phyloP scores from a whole-genome alignment of 2,797 vertebrate species.

The Ptychadena robeensis region DNA sequence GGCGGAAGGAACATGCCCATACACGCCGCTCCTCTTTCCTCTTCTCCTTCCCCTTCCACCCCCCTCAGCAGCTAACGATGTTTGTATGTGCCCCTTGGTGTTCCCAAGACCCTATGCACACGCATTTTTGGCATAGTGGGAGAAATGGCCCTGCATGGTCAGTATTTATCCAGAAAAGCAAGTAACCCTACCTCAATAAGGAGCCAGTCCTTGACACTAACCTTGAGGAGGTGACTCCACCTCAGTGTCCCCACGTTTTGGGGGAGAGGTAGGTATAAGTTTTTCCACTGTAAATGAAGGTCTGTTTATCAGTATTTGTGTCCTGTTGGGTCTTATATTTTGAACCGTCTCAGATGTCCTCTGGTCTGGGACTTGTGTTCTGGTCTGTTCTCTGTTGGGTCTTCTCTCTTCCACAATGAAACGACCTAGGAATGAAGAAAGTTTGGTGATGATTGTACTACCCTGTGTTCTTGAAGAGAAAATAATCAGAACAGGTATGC shows the following conservation, averaged over 20 bases:
- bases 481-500: background rate
- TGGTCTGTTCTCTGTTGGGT: constrained; percentile 18
- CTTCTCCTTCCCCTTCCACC: too few relatives aligned
- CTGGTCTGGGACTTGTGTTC: background rate
- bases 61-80: too few relatives aligned
- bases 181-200: too few relatives aligned
- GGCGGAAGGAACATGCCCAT: too few relatives aligned
- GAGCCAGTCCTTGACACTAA: background rate
- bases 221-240: constrained; percentile 30
- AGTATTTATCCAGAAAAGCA: too few relatives aligned
- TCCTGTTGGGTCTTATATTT: constrained; percentile 4
- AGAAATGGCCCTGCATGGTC: too few relatives aligned
- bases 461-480: background rate
- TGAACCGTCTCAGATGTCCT: constrained; percentile 17
- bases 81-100: too few relatives aligned
- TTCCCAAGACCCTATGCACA: too few relatives aligned
- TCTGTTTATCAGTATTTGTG: constrained; percentile 25
- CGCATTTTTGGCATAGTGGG: too few relatives aligned
- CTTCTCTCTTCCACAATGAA: constrained; percentile 26
- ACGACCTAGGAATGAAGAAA: background rate
- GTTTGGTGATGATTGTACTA: background rate
- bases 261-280: background rate
- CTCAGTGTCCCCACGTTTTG: background rate
- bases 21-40: too few relatives aligned
- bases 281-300: background rate